A percentile compares a stretch with the other conserved stretches of the same genome.
phyloP scores from a whole-genome alignment of 2,113 vertebrate species.

The Candoia aspera region DNA sequence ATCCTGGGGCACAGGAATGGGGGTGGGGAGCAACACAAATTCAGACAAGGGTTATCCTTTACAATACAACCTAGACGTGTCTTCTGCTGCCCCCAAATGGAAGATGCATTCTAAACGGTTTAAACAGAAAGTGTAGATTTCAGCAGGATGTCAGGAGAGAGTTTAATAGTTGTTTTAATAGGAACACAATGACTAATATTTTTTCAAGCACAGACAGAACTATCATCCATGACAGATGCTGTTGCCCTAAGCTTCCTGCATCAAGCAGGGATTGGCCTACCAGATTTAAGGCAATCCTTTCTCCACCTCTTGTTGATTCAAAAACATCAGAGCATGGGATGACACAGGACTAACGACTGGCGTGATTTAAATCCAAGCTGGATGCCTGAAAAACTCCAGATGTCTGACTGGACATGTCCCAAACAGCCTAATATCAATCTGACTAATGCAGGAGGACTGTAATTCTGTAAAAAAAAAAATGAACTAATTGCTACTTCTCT shows the following conservation, averaged over 20 bases:
- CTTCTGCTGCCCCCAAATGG: background rate
- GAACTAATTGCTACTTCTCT: background rate
- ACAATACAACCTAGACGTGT: background rate
- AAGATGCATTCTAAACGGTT: background rate
- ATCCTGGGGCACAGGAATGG: background rate
- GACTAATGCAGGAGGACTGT: background rate
- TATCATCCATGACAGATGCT: background rate
- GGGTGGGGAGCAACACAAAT: background rate
- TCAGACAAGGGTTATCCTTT: background rate
- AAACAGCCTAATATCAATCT: background rate
- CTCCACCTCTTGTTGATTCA: background rate
- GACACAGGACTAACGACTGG: background rate
- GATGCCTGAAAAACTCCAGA: background rate
- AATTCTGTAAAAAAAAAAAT: background rate
- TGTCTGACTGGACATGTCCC: background rate
- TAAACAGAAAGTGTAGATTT: background rate
- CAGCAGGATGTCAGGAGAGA: background rate
- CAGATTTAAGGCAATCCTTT: background rate
- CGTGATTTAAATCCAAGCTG: background rate
- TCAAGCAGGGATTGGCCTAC: background rate
- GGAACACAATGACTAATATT: too few species aligned
- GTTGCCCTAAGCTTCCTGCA: background rate
- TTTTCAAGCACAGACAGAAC: background rate
- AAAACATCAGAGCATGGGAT: background rate
- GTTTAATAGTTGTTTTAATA: background rate